Conservation (phyloP, 53 echinoderm and acorn worm genomes). For the Echinarachnius parma region DNA sequence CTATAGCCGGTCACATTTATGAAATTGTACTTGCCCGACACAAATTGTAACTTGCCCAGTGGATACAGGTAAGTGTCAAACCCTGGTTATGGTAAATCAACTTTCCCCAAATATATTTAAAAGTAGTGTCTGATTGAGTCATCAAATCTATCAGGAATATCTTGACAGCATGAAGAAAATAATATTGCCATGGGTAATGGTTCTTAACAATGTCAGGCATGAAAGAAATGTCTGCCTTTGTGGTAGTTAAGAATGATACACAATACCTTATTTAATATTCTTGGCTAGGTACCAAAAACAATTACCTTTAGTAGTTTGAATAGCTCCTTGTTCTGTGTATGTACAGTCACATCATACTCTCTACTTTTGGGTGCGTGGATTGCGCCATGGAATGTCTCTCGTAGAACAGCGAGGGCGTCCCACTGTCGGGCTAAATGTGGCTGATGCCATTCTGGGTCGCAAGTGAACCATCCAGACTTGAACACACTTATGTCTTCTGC, state of each 20-base stretch:
- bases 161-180: background rate
- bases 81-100: too few relatives aligned
- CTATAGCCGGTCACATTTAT: too few relatives aligned
- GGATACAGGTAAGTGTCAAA: too few relatives aligned
- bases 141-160: background rate
- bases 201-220: too few relatives aligned
- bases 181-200: too few relatives aligned
- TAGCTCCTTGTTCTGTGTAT: constrained; percentile 42
- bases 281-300: too few relatives aligned
- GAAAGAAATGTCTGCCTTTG: too few relatives aligned
- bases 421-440: constrained; percentile 55
- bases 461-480: constrained; percentile 82
- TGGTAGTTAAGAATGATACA: too few relatives aligned
- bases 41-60: too few relatives aligned
- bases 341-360: constrained; percentile 80
- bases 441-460: constrained; percentile 71
- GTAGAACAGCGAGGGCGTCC: constrained; percentile 62
- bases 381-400: constrained; percentile 63
- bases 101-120: too few relatives aligned
- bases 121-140: background rate
- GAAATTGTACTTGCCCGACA: too few relatives aligned
- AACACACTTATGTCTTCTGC: constrained; percentile 75
- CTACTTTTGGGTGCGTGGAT: constrained; percentile 62
- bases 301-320: constrained; percentile 61
- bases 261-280: too few relatives aligned